These are phyloP conservation scores for Sminthurides bifidus DNA, from an alignment of 1,140 invertebrate species.

Conservation along the genomic window DNA sequence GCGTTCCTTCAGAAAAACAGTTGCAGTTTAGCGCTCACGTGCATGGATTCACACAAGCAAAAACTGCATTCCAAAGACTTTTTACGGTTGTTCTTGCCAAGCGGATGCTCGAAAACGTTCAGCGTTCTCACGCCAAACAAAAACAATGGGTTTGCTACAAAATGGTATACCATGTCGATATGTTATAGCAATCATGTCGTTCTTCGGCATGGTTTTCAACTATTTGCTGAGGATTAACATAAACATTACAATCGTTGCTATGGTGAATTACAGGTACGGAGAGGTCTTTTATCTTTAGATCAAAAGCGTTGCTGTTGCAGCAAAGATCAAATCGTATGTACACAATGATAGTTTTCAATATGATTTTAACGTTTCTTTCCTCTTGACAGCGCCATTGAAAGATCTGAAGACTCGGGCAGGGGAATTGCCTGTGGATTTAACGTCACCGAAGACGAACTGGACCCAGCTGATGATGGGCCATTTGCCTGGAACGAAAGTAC, in stretches of 20 bases:
- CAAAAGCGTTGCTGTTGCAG: not conserved
- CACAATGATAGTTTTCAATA: not conserved
- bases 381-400: not conserved
- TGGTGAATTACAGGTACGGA: conserved; percentile 44
- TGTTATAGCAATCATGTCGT: conserved; percentile 69
- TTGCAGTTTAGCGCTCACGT: no score
- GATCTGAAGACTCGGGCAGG: not conserved
- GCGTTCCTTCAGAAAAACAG: no score
- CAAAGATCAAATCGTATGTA: not conserved
- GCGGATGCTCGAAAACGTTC: no score
- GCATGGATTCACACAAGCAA: no score
- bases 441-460: not conserved
- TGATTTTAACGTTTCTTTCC: not conserved
- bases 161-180: conserved; percentile 53
- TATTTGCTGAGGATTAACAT: conserved; percentile 78
- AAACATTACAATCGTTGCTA: conserved; percentile 77
- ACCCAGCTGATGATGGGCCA: not conserved
- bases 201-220: conserved; percentile 73
- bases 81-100: no score
- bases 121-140: no score
- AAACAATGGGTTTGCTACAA: no score
- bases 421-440: not conserved
- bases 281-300: not conserved
- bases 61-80: no score
- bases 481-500: not conserved